Evolutionary conservation across 1,140 invertebrate genomes (phyloP), one percentile per base, ranked within the genome.

Genomic region (Gryon sp.): DNA sequence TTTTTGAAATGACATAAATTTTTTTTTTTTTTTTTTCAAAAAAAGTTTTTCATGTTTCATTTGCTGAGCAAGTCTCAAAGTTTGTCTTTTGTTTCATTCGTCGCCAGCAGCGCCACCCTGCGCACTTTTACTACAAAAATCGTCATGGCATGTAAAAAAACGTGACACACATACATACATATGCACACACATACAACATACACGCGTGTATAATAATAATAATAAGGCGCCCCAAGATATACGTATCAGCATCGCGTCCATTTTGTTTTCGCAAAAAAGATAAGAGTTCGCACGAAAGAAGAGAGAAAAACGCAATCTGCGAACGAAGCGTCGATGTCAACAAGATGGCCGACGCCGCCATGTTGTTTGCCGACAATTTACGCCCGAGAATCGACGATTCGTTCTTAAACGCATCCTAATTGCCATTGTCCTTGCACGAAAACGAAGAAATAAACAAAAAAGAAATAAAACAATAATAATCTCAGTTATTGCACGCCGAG

Each of bases 61-160:
- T n/a, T n/a, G n/a, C n/a, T n/a, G n/a, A n/a, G n/a, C n/a, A n/a
- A n/a, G n/a, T n/a, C n/a, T n/a, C n/a, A n/a, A n/a, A n/a, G n/a
- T n/a, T n/a, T n/a, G n/a, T n/a, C n/a, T n/a, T n/a, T n/a, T 19
- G 12, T 30, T 32, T 26, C 43, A 50, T 14, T 5, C 40, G 43
- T 34, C 30, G 65, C 60, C 60, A 70, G 66, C 66, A 32, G 34
- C 11, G 66, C 66, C 34, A 70, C 52, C 60, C 66, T 43, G 66
- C 36, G 53, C 32, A 18, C 20, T n/a, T n/a, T n/a, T n/a, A 60
- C 34, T 70, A 68, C 50, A 69, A 69, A 69, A 69, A 59, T 48
- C 52, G 52, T 69, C 65, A 69, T 69, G 65, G 65, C 62, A 65
- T 46, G 41, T 59, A 69, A 70, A 70, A 70, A 70, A 70, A 59